Conservation (phyloP, 2,888 invertebrate species). For the Sarcophaga caerulescens region DNA sequence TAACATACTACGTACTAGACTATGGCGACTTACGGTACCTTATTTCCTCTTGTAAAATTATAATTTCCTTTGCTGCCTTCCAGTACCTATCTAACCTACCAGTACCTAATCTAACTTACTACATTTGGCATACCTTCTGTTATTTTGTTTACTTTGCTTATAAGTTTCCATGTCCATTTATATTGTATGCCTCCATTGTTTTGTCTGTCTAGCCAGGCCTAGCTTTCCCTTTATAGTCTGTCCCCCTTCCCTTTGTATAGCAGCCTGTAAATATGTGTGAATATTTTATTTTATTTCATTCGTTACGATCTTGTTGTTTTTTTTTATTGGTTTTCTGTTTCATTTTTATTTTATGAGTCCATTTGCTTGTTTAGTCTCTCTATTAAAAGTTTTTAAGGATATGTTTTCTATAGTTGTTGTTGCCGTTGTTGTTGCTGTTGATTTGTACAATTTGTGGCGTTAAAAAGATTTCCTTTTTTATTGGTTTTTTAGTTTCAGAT, state of each 20-base stretch:
- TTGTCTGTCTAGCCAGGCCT: background rate
- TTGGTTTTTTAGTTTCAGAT: background rate
- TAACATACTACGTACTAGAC: no score
- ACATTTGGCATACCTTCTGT: no score
- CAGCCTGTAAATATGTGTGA: conserved; percentile 9
- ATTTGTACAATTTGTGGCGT: background rate
- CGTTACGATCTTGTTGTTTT: background rate
- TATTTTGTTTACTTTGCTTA: no score
- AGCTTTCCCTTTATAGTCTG: background rate
- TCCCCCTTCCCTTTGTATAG: conserved; percentile 10
- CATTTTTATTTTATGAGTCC: conserved; percentile 33
- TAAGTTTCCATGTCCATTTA: no score
- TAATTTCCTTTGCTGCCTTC: no score
- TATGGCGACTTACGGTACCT: no score
- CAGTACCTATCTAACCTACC: no score
- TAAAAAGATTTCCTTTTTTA: conserved; percentile 16
- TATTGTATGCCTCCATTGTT: background rate
- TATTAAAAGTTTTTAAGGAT: conserved; percentile 2
- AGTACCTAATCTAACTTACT: no score
- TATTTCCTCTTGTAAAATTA: no score
- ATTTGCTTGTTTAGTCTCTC: conserved; percentile 39
- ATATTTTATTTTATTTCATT: background rate
- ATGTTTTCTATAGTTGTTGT: conserved; percentile 29
- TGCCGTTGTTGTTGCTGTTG: conserved; percentile 1
- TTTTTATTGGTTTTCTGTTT: background rate